phyloP scores from a whole-genome alignment of 2,113 vertebrate genomes.

The human region DNA sequence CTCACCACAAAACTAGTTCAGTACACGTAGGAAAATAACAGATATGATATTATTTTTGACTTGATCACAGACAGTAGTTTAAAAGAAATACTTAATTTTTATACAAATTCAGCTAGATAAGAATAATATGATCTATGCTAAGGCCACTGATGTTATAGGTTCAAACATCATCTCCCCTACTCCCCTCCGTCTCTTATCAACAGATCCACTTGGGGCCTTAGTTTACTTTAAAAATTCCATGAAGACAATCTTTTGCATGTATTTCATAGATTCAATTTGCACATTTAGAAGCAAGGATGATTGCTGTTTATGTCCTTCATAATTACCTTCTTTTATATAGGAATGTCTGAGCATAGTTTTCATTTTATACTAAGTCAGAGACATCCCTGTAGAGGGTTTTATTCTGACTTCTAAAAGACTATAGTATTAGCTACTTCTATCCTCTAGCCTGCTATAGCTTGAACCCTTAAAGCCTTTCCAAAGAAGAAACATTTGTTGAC shows the following conservation, averaged over 20 bases:
- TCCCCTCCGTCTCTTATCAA: rapidly evolving
- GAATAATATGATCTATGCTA: not conserved
- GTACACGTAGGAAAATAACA: not conserved
- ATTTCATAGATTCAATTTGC: not conserved
- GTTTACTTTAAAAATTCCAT: not conserved
- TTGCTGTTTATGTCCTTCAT: not conserved
- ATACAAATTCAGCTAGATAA: not conserved
- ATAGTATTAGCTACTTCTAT: not conserved
- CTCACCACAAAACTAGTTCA: constrained; percentile 16
- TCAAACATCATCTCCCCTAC: rapidly evolving
- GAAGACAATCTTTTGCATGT: not conserved
- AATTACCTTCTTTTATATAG: not conserved
- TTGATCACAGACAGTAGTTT: not conserved
- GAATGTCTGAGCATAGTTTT: not conserved
- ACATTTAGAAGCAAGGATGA: not conserved
- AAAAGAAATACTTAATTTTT: not conserved
- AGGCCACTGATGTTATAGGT: not conserved
- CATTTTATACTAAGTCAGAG: not conserved
- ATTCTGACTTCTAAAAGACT: not conserved
- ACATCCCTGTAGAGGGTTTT: not conserved
- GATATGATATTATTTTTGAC: not conserved
- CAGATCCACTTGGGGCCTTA: not conserved
- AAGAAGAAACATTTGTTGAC: not conserved
- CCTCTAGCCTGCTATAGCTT: not conserved
- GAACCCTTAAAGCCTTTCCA: not conserved